Conservation (phyloP, 2,888 invertebrate species). For the Thymelicus lineola region DNA sequence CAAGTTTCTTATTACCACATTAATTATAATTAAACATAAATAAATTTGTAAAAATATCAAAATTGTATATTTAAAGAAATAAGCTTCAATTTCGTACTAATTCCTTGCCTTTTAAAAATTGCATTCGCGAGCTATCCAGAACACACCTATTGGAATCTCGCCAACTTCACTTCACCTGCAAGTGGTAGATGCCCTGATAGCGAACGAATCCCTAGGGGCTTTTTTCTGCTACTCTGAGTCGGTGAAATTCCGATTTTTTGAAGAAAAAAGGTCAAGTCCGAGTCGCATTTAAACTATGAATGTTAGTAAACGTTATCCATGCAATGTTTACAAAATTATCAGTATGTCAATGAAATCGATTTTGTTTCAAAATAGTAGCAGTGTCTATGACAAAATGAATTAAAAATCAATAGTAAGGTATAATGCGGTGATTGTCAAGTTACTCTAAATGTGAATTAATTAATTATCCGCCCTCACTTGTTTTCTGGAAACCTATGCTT, state of each 20-base stretch:
- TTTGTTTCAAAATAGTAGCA: no score
- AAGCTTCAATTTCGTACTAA: conserved; percentile 9
- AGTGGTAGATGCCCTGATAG: conserved; percentile 27
- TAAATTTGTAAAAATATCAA: no score
- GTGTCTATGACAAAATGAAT: no score
- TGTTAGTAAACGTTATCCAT: background rate
- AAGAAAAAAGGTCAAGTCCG: background rate
- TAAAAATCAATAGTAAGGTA: no score
- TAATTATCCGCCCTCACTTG: no score
- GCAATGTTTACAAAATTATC: no score
- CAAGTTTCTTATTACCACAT: no score
- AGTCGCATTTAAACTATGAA: conserved; percentile 6
- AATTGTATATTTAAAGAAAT: background rate
- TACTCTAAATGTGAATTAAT: no score
- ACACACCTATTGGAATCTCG: conserved; percentile 24
- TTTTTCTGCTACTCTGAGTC: conserved; percentile 7
- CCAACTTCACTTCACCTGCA: conserved; percentile 33
- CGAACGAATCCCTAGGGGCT: conserved; percentile 26
- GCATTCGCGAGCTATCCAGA: conserved; percentile 30
- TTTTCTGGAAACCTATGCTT: no score
- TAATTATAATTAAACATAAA: no score
- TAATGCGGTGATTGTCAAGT: no score
- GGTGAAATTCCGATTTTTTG: background rate
- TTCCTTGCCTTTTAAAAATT: background rate
- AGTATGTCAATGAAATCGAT: no score